phyloP scores from a whole-genome alignment of 1,140 invertebrate genomes.

The Temnothorax nylanderi region DNA sequence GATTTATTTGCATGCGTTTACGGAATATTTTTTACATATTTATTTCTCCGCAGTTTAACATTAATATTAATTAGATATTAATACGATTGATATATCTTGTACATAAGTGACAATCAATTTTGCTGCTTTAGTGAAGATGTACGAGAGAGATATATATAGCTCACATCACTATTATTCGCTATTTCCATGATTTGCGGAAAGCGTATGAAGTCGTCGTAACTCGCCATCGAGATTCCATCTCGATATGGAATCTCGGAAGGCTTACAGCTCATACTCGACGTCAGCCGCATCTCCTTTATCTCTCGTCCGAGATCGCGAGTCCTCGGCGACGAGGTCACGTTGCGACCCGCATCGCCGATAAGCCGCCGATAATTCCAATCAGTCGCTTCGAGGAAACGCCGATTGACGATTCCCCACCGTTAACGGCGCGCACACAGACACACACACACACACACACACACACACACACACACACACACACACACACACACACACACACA shows the following conservation, averaged over 20 bases:
- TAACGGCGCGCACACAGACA: neutral
- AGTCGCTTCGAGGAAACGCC: conserved; percentile 15
- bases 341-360: conserved; percentile 4
- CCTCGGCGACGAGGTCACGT: neutral
- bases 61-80: neutral
- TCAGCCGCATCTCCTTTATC: conserved; percentile 46
- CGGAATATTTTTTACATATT: neutral
- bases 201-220: neutral
- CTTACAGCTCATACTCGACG: conserved; percentile 13
- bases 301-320: conserved; percentile 15
- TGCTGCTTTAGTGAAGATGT: neutral
- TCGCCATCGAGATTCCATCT: conserved; percentile 15
- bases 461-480: too few species aligned
- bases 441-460: neutral
- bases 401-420: neutral
- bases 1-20: neutral
- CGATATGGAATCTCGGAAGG: conserved; percentile 17
- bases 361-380: conserved; percentile 48
- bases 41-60: neutral
- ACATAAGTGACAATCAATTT: neutral
- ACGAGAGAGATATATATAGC: neutral
- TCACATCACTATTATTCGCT: neutral
- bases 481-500: too few species aligned
- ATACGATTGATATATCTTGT: neutral
- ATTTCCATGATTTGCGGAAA: neutral